Evolutionary conservation across 2,888 invertebrate species (phyloP), one percentile per base, ranked within the genome.

Genomic region (Ctena decussata): DNA sequence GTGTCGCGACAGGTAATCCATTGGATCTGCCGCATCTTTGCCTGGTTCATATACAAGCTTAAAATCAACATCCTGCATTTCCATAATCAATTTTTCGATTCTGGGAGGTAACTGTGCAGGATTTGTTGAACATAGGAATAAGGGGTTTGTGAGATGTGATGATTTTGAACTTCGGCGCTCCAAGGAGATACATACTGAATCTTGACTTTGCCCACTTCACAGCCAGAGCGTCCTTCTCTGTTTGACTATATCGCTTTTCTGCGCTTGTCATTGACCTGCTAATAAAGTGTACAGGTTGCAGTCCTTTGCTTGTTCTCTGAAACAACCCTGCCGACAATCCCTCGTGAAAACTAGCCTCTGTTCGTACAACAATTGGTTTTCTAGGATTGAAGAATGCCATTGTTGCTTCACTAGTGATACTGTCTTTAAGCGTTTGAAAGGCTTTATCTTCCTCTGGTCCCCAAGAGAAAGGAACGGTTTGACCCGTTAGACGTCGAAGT

Each of bases 41-140:
- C n/a, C n/a, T n/a, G n/a, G n/a, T n/a, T n/a, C n/a, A n/a, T n/a
- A n/a, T n/a, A n/a, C n/a, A n/a, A n/a, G n/a, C n/a, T n/a, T n/a
- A n/a, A 5, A 75, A 53, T 84, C 84, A 18, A 84, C 69, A 60
- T 80, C 69, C 39, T 84, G 80, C 60, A 80, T 71, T 24, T 70
- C 53, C 73, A 80, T 80, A n/a, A 80, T 39, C 74, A 73, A 80
- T 69, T 80, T 80, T 35, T 80, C 80, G 18, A 80, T 72, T 78
- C 24, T 73, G 35, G 5, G 46, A 18, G 70, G 8, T n/a, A 65
- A 74, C 75, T 80, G 79, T 46, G 37, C 24, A 44, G 0, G 39
- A 24, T 27, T 3, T n/a, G 8, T n/a, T n/a, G n/a, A n/a, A n/a
- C n/a, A n/a, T n/a, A n/a, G n/a, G n/a, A n/a, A n/a, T n/a, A n/a